phyloP scores from a whole-genome alignment of 2,888 invertebrate genomes.

The Agonopterix alstromeriana region DNA sequence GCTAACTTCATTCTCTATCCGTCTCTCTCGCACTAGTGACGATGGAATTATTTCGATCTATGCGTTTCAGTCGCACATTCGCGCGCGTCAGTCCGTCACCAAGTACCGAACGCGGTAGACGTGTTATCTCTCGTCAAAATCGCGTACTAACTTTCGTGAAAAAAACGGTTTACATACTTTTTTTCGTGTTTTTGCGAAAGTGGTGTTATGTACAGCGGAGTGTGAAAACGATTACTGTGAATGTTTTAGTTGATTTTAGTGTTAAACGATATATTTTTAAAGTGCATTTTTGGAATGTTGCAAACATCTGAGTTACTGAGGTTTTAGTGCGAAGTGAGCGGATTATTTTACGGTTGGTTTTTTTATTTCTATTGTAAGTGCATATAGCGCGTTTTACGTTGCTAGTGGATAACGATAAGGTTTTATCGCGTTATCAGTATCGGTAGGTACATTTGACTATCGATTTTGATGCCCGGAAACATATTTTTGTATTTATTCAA shows the following conservation, averaged over 20 bases:
- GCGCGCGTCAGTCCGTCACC: conserved; percentile 46
- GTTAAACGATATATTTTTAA: conserved; percentile 16
- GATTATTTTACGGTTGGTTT: conserved; percentile 45
- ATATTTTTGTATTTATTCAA: not conserved
- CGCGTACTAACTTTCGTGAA: conserved; percentile 61
- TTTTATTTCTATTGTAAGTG: conserved; percentile 43
- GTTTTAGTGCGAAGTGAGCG: conserved; percentile 37
- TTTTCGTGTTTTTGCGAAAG: conserved; percentile 36
- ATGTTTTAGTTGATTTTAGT: conserved; percentile 25
- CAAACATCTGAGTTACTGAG: conserved; percentile 37
- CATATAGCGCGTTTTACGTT: conserved; percentile 16
- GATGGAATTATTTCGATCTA: conserved; percentile 33
- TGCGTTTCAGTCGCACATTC: conserved; percentile 51
- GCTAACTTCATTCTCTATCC: conserved; percentile 47
- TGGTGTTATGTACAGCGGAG: conserved; percentile 29
- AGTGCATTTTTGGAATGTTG: conserved; percentile 58
- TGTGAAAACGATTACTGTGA: conserved; percentile 35
- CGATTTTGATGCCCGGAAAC: too few species aligned
- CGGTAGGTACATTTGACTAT: too few species aligned
- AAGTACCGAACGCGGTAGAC: conserved; percentile 19
- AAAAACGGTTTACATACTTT: conserved; percentile 47
- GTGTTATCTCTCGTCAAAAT: conserved; percentile 23
- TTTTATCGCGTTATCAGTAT: not conserved
- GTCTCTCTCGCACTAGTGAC: conserved; percentile 34
- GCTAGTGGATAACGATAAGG: conserved; percentile 3